Percentiles rank a stretch among this genome's conserved stretches.
These are phyloP conservation scores for Choloepus hoffmanni DNA, from an alignment of 2,113 vertebrate species.

Conservation along the genomic window DNA sequence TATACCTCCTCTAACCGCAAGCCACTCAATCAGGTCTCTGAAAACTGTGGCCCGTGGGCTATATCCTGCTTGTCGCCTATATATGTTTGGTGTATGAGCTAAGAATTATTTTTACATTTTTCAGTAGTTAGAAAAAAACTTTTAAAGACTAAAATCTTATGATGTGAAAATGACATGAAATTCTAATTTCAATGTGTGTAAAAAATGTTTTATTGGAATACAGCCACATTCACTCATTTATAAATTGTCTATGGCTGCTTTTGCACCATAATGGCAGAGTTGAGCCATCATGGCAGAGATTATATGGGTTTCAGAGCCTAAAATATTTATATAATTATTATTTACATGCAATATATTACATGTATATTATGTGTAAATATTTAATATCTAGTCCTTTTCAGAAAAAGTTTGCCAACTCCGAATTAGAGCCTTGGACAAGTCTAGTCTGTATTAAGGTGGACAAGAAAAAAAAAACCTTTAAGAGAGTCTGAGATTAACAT, in stretches of 20 bases:
- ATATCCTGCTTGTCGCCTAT: background rate
- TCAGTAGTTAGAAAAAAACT: background rate
- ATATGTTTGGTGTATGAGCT: background rate
- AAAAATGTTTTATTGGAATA: background rate
- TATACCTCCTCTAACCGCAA: background rate
- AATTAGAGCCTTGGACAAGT: background rate
- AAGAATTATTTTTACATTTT: background rate
- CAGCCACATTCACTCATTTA: background rate
- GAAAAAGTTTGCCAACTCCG: background rate
- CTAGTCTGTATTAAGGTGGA: background rate
- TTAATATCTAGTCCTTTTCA: background rate
- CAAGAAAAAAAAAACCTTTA: background rate
- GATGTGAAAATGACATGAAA: constrained; percentile 1
- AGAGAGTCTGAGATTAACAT: background rate
- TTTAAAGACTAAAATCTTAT: background rate
- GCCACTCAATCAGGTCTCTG: background rate
- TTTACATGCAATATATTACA: too few relatives aligned
- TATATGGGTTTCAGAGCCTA: background rate
- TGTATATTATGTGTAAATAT: background rate
- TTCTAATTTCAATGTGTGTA: constrained; percentile 1
- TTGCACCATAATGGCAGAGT: background rate
- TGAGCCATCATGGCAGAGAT: background rate
- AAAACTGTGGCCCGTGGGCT: background rate
- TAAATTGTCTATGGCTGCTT: constrained; percentile 6
- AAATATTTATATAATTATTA: background rate